These are phyloP conservation scores for Corythornis vintsioides DNA, from an alignment of 2,113 vertebrate genomes.

Conservation along the genomic window DNA sequence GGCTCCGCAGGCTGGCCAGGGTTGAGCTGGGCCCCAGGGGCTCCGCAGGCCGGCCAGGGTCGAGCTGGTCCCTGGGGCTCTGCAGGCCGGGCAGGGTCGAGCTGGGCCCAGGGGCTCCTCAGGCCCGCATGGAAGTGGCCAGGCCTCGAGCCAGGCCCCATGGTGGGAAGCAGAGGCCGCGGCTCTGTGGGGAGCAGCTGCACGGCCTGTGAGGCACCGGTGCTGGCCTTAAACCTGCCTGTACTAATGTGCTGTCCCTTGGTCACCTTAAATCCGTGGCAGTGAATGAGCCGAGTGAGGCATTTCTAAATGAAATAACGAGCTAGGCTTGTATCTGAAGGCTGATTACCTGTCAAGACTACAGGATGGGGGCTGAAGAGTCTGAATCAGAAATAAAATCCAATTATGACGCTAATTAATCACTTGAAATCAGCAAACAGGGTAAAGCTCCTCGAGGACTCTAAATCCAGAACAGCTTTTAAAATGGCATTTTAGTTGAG, in stretches of 20 bases:
- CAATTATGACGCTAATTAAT: not conserved
- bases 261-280: accelerated
- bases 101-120: too few species aligned
- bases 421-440: not conserved
- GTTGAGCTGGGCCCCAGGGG: too few species aligned
- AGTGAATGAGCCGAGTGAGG: not conserved
- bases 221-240: too few species aligned
- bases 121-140: too few species aligned
- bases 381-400: not conserved
- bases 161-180: not conserved
- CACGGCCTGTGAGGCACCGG: accelerated
- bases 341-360: not conserved
- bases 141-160: too few species aligned
- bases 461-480: not conserved
- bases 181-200: accelerated
- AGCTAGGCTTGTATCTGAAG: not conserved
- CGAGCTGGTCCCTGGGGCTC: too few species aligned
- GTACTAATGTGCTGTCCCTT: accelerated
- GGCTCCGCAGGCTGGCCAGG: too few species aligned
- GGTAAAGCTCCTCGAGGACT: not conserved
- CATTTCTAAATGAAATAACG: not conserved
- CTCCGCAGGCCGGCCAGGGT: too few species aligned
- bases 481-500: not conserved
- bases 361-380: not conserved
- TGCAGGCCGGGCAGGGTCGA: too few species aligned